A percentile compares a stretch with the other conserved stretches of the same genome.
These are phyloP conservation scores for Melanotus villosus DNA, from an alignment of 2,888 invertebrate genomes.

Conservation along the genomic window DNA sequence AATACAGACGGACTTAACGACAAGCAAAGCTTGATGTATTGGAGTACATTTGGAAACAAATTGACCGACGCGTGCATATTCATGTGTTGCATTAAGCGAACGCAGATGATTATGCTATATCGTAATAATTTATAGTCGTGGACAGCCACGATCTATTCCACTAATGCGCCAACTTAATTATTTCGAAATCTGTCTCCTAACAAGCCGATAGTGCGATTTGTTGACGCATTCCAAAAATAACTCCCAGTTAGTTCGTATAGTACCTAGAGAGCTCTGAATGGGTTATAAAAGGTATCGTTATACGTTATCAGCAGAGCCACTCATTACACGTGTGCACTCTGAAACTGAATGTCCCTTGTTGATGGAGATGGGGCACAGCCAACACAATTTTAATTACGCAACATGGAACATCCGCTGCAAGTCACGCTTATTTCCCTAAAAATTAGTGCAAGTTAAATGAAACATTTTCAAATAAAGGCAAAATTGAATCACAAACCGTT, in stretches of 20 bases:
- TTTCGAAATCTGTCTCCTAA: conserved; percentile 18
- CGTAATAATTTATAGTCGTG: conserved; percentile 43
- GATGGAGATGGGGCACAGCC: conserved; percentile 53
- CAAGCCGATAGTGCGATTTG: neutral
- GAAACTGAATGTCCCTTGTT: conserved; percentile 41
- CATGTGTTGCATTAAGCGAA: conserved; percentile 55
- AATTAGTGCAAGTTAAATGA: too few species aligned
- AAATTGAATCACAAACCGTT: too few species aligned
- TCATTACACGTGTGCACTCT: conserved; percentile 53
- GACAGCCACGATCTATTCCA: conserved; percentile 30
- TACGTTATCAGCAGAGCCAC: conserved; percentile 53
- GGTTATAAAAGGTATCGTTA: conserved; percentile 8
- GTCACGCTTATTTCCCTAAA: too few species aligned
- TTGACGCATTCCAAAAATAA: neutral
- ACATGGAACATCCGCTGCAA: too few species aligned
- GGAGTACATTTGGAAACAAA: conserved; percentile 63
- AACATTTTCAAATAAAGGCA: too few species aligned
- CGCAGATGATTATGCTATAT: conserved; percentile 51
- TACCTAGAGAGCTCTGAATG: conserved; percentile 4
- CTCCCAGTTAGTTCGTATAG: neutral
- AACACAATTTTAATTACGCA: conserved; percentile 59
- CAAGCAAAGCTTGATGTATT: conserved; percentile 66
- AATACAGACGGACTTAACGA: conserved; percentile 66
- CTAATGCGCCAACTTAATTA: conserved; percentile 36
- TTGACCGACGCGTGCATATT: conserved; percentile 58